Conservation (phyloP, 2,888 invertebrate species). For the Cephus pygmeus region DNA sequence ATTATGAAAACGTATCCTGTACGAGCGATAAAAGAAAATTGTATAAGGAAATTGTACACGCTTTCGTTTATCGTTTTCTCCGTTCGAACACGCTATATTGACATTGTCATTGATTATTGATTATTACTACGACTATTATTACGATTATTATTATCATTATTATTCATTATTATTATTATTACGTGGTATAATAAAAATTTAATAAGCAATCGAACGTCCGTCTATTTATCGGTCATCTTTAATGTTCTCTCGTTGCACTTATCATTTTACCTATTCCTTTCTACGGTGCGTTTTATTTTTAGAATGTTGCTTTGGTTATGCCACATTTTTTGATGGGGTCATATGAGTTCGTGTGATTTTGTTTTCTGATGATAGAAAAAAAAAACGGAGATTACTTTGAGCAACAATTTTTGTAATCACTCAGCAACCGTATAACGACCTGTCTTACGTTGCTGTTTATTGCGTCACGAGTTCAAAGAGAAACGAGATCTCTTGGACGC, state of each 20-base stretch:
- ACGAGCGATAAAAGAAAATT: slow-evolving; percentile 27
- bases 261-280: neutral
- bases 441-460: neutral
- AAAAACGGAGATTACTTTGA: neutral
- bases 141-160: slow-evolving; percentile 29
- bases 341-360: neutral
- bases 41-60: slow-evolving; percentile 21
- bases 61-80: slow-evolving; percentile 44
- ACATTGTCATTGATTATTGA: slow-evolving; percentile 56
- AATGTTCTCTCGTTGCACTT: neutral
- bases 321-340: neutral
- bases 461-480: neutral
- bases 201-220: slow-evolving; percentile 49
- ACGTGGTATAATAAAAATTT: slow-evolving; percentile 66
- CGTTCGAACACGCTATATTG: slow-evolving; percentile 55
- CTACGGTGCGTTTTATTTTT: too few relatives aligned
- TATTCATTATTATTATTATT: slow-evolving; percentile 58
- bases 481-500: neutral
- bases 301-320: too few relatives aligned
- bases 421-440: neutral
- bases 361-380: neutral
- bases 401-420: neutral
- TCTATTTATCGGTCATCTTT: neutral
- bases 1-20: slow-evolving; percentile 10
- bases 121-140: slow-evolving; percentile 37